Percentiles rank a stretch among this genome's conserved stretches.
These are phyloP conservation scores for Eidolon helvum DNA, from an alignment of 2,113 vertebrate genomes.

Conservation along the genomic window DNA sequence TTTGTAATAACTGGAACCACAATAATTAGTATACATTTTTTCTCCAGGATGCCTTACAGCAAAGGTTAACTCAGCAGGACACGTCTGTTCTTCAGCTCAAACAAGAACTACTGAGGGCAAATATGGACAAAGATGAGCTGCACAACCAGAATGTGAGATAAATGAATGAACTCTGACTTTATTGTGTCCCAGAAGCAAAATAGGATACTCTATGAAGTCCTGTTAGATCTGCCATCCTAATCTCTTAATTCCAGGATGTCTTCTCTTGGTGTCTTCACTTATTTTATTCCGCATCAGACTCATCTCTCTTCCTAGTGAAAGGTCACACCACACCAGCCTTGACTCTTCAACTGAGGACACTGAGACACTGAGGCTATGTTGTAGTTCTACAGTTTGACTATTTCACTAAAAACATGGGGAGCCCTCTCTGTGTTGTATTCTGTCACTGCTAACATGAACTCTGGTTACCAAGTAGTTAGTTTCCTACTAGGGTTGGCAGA, in stretches of 20 bases:
- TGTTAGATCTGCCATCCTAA: neutral
- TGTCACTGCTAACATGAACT: neutral
- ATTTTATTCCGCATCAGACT: neutral
- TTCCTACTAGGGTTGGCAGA: neutral
- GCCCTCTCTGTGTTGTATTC: neutral
- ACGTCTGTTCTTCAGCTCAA: slow-evolving; percentile 94
- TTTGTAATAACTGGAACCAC: neutral
- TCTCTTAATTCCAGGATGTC: neutral
- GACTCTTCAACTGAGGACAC: neutral
- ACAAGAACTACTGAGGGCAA: slow-evolving; percentile 93
- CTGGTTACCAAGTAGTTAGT: neutral
- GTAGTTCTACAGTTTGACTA: neutral
- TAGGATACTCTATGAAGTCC: neutral
- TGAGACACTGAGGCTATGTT: neutral
- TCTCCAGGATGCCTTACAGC: slow-evolving; percentile 94
- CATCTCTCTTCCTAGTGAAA: neutral
- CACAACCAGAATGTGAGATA: slow-evolving; percentile 93
- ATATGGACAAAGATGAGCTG: slow-evolving; percentile 94
- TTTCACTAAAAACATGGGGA: neutral
- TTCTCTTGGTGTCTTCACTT: neutral
- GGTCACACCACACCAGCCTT: neutral
- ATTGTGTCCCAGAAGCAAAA: neutral
- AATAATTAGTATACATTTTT: neutral
- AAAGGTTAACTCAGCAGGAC: slow-evolving; percentile 93
- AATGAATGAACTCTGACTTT: neutral